phyloP scores from a whole-genome alignment of 2,888 invertebrate species.

The Calliphora vomitoria region DNA sequence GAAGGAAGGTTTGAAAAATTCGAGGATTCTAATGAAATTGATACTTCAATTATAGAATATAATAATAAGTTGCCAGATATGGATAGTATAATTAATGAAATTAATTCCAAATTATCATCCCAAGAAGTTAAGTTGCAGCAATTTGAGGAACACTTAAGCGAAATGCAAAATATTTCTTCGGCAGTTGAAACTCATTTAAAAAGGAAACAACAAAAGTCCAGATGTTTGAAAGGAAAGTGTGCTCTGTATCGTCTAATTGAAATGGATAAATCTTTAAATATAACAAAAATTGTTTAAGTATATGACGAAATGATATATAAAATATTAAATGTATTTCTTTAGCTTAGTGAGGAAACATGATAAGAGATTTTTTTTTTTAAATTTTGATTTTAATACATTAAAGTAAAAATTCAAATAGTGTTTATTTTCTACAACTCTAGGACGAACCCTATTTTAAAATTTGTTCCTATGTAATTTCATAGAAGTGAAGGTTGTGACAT shows the following conservation, averaged over 20 bases:
- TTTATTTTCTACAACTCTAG: no score
- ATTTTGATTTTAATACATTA: no score
- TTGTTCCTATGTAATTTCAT: no score
- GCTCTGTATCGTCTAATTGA: conserved; percentile 17
- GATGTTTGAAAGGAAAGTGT: conserved; percentile 6
- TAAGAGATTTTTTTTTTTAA: no score
- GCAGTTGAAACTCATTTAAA: not conserved
- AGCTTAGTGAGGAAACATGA: no score
- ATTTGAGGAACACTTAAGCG: not conserved
- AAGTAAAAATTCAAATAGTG: no score
- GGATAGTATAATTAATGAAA: not conserved
- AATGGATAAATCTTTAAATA: conserved; percentile 1
- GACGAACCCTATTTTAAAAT: no score
- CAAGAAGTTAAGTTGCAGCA: conserved; percentile 19
- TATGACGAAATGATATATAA: not conserved
- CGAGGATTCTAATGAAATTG: not conserved
- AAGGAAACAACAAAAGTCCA: not conserved
- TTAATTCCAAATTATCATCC: not conserved
- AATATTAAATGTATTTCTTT: no score
- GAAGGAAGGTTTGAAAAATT: not conserved
- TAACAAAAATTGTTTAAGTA: not conserved
- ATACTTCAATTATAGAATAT: not conserved
- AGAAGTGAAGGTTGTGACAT: no score
- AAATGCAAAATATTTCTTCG: not conserved
- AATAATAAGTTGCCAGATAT: not conserved